Percentiles rank a stretch among this genome's conserved stretches.
Evolutionary conservation across 1,140 invertebrate species (phyloP).

Genomic region (Drosophila navojoa): DNA sequence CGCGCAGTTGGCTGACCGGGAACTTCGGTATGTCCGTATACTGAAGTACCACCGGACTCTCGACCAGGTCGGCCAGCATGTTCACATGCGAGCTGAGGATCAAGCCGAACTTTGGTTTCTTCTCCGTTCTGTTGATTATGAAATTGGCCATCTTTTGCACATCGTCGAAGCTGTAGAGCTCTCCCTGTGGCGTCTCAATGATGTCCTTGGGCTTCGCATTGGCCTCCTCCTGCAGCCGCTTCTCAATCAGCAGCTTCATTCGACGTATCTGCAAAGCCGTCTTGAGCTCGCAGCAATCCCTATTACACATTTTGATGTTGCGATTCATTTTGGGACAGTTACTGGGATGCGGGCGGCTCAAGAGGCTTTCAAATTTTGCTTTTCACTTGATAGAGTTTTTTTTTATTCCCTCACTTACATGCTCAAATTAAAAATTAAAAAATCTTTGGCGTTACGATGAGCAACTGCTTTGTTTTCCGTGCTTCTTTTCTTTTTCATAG

Average conservation of each 20-base stretch:
- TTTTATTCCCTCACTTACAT: neutral
- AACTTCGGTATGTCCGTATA: slow-evolving; percentile 96
- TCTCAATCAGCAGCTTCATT: slow-evolving; percentile 30
- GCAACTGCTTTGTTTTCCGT: neutral
- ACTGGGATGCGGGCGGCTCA: no score
- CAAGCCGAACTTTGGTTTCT: slow-evolving; percentile 93
- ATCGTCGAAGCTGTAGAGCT: slow-evolving; percentile 87
- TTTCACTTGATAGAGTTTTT: neutral
- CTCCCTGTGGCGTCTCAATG: slow-evolving; percentile 43
- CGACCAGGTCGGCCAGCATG: slow-evolving; percentile 91
- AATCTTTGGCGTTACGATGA: neutral
- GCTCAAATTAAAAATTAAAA: neutral
- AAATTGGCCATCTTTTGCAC: slow-evolving; percentile 90
- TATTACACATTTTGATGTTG: slow-evolving; percentile 48
- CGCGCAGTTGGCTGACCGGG: slow-evolving; percentile 92
- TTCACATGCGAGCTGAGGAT: slow-evolving; percentile 95
- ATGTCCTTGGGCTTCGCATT: slow-evolving; percentile 18
- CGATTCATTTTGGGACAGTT: no score
- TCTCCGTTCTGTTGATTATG: slow-evolving; percentile 88
- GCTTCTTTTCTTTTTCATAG: no score
- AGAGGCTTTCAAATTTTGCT: no score
- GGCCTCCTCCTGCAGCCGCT: slow-evolving; percentile 21
- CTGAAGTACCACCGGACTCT: slow-evolving; percentile 88
- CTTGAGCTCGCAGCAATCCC: slow-evolving; percentile 47
- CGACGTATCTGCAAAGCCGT: slow-evolving; percentile 45